These are phyloP conservation scores for Dioctria rufipes DNA, from an alignment of 2,888 invertebrate species.

Conservation along the genomic window DNA sequence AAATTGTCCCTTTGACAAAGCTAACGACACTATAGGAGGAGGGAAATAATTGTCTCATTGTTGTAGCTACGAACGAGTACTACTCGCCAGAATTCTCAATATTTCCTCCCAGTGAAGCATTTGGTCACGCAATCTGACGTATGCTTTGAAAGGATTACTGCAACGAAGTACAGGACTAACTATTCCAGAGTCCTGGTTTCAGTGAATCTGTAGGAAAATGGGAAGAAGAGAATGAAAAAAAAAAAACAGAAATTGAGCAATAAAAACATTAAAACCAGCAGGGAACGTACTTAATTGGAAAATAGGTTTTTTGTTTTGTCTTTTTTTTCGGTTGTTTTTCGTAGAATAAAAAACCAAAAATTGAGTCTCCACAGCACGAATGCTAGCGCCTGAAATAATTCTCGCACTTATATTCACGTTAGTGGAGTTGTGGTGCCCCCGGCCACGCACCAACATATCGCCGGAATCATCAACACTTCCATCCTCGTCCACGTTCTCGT, in stretches of 20 bases:
- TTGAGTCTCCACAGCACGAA: no score
- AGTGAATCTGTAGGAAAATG: no score
- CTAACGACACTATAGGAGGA: neutral
- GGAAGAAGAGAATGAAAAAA: neutral
- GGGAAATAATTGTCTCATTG: no score
- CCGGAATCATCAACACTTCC: no score
- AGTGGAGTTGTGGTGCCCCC: no score
- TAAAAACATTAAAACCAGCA: slow-evolving; percentile 13
- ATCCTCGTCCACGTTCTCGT: no score
- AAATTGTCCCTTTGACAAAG: slow-evolving; percentile 29
- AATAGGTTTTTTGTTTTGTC: slow-evolving; percentile 6
- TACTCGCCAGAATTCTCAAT: slow-evolving; percentile 19
- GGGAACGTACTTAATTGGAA: slow-evolving; percentile 5
- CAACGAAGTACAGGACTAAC: neutral
- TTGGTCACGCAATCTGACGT: slow-evolving; percentile 32
- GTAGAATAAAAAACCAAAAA: no score
- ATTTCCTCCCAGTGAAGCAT: neutral
- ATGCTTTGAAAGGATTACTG: slow-evolving; percentile 23
- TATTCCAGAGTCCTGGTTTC: neutral
- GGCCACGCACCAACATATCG: no score
- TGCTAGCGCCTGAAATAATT: no score
- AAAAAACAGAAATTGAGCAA: neutral
- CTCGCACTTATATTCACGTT: no score
- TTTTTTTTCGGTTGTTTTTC: no score
- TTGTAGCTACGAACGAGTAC: no score